phyloP scores from a whole-genome alignment of 2,797 vertebrate genomes.

The Neosilurus mollespiculum region DNA sequence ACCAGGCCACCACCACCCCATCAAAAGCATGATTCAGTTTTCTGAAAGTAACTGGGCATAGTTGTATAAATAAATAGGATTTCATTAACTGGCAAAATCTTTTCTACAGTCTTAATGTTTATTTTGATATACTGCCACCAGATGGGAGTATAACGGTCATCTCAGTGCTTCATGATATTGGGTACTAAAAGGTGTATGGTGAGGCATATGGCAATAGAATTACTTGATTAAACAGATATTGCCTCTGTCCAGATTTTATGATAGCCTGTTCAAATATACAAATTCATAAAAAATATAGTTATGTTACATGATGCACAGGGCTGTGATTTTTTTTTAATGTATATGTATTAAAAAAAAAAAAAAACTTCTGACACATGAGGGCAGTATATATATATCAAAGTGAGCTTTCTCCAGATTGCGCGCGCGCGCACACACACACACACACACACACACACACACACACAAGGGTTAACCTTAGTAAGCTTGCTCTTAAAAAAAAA shows the following conservation, averaged over 20 bases:
- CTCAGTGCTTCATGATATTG: neutral
- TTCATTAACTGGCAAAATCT: neutral
- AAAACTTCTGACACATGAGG: constrained; percentile 30
- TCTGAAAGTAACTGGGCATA: neutral
- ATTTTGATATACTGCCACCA: constrained; percentile 58
- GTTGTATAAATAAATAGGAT: neutral
- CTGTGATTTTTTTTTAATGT: neutral
- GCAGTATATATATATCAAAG: constrained; percentile 15
- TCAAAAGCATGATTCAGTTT: neutral
- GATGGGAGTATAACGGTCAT: constrained; percentile 62
- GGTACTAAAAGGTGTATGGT: neutral
- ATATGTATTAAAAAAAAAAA: too few species aligned
- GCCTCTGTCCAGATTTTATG: neutral
- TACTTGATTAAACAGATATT: constrained; percentile 23
- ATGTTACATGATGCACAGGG: neutral
- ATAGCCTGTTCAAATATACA: neutral
- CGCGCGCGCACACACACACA: constrained; percentile 12
- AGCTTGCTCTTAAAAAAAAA: neutral
- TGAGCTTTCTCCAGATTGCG: neutral
- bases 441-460: constrained; percentile 9
- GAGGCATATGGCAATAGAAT: constrained; percentile 9
- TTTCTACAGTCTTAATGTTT: neutral
- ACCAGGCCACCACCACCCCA: too few species aligned
- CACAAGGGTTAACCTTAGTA: neutral
- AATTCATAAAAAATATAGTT: constrained; percentile 10